Evolutionary conservation across 2,888 invertebrate genomes (phyloP).

Genomic region (Meganola albula): DNA sequence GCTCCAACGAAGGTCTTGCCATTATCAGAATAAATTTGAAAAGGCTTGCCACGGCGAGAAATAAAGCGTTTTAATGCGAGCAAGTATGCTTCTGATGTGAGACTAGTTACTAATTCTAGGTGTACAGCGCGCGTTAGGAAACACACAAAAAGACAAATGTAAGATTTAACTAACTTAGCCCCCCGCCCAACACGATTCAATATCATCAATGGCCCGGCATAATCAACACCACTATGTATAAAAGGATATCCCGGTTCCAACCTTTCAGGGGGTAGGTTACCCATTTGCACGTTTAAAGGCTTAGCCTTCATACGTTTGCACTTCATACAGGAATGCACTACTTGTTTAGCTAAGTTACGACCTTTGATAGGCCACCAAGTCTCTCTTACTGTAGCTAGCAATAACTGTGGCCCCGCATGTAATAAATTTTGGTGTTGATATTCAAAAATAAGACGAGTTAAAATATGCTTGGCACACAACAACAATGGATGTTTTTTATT

Average conservation of each 20-base stretch:
- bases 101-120: not conserved
- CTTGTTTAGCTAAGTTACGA: conserved; percentile 3
- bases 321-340: conserved; percentile 1
- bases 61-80: conserved; percentile 2
- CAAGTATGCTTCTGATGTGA: not conserved
- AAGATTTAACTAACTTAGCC: not conserved
- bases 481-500: conserved; percentile 8
- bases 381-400: conserved; percentile 4
- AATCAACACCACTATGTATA: not conserved
- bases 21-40: not conserved
- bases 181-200: not conserved
- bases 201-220: not conserved
- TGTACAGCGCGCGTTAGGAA: not conserved
- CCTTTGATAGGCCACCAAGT: conserved; percentile 5
- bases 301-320: conserved; percentile 2
- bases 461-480: conserved; percentile 4
- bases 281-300: conserved; percentile 2
- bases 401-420: conserved; percentile 4
- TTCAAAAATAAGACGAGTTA: conserved; percentile 3
- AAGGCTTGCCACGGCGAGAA: conserved; percentile 3
- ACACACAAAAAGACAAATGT: not conserved
- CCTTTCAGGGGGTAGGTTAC: conserved; percentile 2
- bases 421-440: not conserved
- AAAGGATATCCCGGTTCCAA: not conserved
- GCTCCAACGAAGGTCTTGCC: not conserved